Base-by-base conservation (phyloP, 1,140 invertebrate genomes). In the Mylabris phalerata region DNA sequence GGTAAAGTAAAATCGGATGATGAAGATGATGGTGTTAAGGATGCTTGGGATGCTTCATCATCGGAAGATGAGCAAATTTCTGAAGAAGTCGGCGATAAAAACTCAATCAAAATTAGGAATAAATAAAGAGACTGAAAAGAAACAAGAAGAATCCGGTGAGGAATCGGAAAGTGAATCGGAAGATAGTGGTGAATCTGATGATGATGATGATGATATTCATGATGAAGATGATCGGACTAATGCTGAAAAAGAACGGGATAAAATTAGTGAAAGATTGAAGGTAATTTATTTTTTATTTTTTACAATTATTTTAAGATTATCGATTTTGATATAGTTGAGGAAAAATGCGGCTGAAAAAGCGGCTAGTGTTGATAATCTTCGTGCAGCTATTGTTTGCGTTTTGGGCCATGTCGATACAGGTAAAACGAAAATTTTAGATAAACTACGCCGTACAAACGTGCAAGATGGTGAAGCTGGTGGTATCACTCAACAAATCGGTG, bases 331-430 rank as follows among this genome's bases (percentile, higher is more conserved):
- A 9, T 68, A 90, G 77, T 91, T 89, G 81, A 82, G 92, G 42
- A 81, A 86, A 70, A 83, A 89, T 67, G 87, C 88, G 9, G 90
- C 91, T 40, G 92, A 96, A 70, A 89, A 88, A 65, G 91, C 89
- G 61, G 84, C 84, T 69, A 80, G 77, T 3, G 69, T 86, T 4
- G 90, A 96, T 54, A 81, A 86, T 50, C 78, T 99, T 1, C 81
- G 98, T 56, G 93, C 96, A 0, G 93, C 95, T 7, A 93, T 99
- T 19, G 95, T 99, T 2, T 99, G 97, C 75, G 97, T 99, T 1
- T 77, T 99, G 2, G 98, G 98, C n/a, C 98, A 99, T 73, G 98
- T 99, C 39, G 98, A 99, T 79, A 99, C 98, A 0, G 97, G 96
- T 43, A 99, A 99, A 82, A 99, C 98, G 0, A 99, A 99, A 77